Percentiles rank a stretch among this genome's conserved stretches.
These are phyloP conservation scores for Lasioglossum malachurum DNA, from an alignment of 2,888 invertebrate genomes.

Conservation along the genomic window DNA sequence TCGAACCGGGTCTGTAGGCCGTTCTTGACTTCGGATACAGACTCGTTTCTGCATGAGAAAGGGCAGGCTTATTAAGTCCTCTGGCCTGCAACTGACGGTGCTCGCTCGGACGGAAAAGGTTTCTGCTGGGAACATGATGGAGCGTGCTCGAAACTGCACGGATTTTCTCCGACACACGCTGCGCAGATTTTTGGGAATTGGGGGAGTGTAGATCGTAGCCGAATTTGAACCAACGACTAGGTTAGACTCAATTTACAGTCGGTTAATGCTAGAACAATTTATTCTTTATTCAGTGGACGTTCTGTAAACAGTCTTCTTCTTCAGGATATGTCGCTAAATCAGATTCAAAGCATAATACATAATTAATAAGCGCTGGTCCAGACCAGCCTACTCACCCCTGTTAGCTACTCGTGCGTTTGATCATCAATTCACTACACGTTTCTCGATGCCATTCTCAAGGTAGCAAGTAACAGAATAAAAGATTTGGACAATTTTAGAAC, in stretches of 20 bases:
- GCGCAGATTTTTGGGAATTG: neutral
- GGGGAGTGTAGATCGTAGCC: neutral
- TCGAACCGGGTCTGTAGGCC: neutral
- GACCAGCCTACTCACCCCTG: no score
- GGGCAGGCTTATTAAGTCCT: conserved; percentile 3
- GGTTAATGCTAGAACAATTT: no score
- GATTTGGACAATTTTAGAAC: no score
- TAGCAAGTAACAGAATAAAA: no score
- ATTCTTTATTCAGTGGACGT: no score
- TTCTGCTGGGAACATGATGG: neutral
- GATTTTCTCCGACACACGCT: neutral
- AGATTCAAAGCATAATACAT: no score
- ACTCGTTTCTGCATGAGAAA: neutral
- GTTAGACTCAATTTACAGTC: neutral
- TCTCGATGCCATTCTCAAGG: no score
- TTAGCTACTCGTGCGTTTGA: no score
- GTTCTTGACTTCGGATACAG: conserved; percentile 29
- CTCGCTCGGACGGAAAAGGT: neutral
- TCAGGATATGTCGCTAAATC: no score
- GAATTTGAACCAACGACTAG: neutral
- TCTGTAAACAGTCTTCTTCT: no score
- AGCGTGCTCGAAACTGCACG: neutral
- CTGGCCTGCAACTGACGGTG: neutral
- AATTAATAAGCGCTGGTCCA: no score
- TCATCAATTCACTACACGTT: no score